phyloP scores from a whole-genome alignment of 2,888 invertebrate genomes.

The Hyppa rectilinea region DNA sequence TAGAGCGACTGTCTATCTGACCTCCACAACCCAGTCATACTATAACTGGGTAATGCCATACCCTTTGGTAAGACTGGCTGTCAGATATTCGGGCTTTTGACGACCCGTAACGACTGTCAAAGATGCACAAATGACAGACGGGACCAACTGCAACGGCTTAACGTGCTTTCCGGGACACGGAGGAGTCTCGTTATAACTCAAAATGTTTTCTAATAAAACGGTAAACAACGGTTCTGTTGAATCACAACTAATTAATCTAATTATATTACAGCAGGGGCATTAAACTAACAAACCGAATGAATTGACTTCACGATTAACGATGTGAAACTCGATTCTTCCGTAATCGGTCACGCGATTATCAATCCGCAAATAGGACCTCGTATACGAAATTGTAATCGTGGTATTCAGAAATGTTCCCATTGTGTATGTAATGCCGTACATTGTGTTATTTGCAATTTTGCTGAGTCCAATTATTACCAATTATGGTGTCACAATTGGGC shows the following conservation, averaged over 20 bases:
- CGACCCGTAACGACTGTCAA: too few relatives aligned
- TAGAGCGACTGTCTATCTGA: too few relatives aligned
- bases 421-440: slow-evolving; percentile 21
- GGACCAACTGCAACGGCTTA: too few relatives aligned
- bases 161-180: too few relatives aligned
- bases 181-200: too few relatives aligned
- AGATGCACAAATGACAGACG: too few relatives aligned
- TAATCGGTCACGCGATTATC: slow-evolving; percentile 56
- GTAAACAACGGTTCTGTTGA: slow-evolving; percentile 16
- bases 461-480: slow-evolving; percentile 22
- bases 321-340: slow-evolving; percentile 53
- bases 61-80: too few relatives aligned
- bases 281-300: slow-evolving; percentile 45
- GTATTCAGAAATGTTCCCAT: slow-evolving; percentile 34
- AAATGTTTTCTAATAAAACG: slow-evolving; percentile 13
- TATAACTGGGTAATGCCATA: too few relatives aligned
- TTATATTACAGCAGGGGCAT: slow-evolving; percentile 15
- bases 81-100: too few relatives aligned
- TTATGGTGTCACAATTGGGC: slow-evolving; percentile 32
- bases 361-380: slow-evolving; percentile 35
- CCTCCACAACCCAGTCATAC: too few relatives aligned
- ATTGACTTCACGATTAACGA: slow-evolving; percentile 45
- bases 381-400: slow-evolving; percentile 28
- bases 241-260: slow-evolving; percentile 33
- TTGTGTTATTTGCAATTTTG: slow-evolving; percentile 29